phyloP scores from a whole-genome alignment of 2,113 vertebrate genomes.

The Micronycteris hirsuta region DNA sequence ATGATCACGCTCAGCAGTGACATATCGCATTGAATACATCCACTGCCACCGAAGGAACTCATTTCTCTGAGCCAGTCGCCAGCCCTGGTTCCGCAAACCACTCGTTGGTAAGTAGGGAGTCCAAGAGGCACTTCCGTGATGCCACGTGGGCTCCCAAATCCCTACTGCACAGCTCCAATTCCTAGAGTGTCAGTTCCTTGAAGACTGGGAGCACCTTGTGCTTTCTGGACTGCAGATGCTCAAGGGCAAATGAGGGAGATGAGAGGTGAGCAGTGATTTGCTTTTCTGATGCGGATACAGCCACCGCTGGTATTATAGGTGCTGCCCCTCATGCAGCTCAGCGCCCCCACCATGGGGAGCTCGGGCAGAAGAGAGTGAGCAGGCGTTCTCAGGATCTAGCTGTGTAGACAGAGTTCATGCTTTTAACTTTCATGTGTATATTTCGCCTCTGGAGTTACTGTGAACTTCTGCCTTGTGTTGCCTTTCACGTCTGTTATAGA shows the following conservation, averaged over 20 bases:
- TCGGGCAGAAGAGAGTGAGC: background rate
- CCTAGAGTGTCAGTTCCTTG: background rate
- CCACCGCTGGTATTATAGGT: too few relatives aligned
- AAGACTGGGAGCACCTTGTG: background rate
- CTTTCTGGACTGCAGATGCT: background rate
- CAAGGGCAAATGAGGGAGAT: background rate
- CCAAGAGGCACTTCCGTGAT: too few relatives aligned
- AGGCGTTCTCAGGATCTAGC: background rate
- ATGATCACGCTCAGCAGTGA: background rate
- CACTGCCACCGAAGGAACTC: background rate
- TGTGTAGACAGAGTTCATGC: background rate
- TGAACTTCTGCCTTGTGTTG: background rate
- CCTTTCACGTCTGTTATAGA: background rate
- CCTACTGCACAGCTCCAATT: background rate
- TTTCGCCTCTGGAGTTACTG: background rate
- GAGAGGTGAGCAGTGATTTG: background rate
- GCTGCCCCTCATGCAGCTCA: accelerated
- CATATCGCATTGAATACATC: background rate
- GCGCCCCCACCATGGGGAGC: accelerated
- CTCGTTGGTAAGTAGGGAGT: too few relatives aligned
- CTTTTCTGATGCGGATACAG: background rate
- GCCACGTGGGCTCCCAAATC: background rate
- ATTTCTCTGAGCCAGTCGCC: background rate
- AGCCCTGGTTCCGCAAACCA: background rate
- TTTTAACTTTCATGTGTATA: background rate